Percentiles rank a stretch among this genome's conserved stretches.
phyloP scores from a whole-genome alignment of 2,113 vertebrate genomes.

The Epinephelus moara region DNA sequence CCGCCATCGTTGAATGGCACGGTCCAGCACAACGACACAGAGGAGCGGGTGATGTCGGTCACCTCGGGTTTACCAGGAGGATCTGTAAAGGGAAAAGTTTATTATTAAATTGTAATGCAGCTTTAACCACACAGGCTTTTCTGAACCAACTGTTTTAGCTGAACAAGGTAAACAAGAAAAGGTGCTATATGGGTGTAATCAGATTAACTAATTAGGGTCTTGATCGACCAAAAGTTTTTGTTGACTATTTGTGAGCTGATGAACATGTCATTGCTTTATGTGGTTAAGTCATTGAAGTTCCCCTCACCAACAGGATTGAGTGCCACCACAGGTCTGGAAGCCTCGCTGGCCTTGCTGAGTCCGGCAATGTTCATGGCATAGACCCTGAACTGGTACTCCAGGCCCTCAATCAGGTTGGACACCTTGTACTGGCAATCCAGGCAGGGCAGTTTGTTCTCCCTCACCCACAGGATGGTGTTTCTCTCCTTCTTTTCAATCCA shows the following conservation, averaged over 20 bases:
- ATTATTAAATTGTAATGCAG: neutral
- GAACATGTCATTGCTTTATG: neutral
- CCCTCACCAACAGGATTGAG: constrained; percentile 97
- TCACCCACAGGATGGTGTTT: constrained; percentile 98
- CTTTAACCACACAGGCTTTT: neutral
- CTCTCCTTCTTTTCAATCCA: constrained; percentile 99
- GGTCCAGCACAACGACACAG: constrained; percentile 94
- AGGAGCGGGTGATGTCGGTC: constrained; percentile 92
- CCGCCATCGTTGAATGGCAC: constrained; percentile 94
- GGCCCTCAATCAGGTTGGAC: constrained; percentile 92
- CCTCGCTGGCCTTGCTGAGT: constrained; percentile 97
- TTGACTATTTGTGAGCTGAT: neutral
- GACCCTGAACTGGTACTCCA: constrained; percentile 98
- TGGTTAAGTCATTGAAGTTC: constrained; percentile 19
- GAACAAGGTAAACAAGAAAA: no score
- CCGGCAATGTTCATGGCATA: constrained; percentile 97
- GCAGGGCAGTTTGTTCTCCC: constrained; percentile 97
- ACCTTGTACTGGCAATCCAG: constrained; percentile 94
- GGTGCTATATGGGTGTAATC: no score
- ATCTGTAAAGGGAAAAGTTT: constrained; percentile 78
- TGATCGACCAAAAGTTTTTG: neutral
- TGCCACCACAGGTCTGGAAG: constrained; percentile 93
- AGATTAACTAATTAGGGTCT: neutral
- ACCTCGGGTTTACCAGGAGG: constrained; percentile 95
- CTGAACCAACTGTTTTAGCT: neutral